Conservation (phyloP, 2,113 vertebrate species). For the Erythrocebus patas region DNA sequence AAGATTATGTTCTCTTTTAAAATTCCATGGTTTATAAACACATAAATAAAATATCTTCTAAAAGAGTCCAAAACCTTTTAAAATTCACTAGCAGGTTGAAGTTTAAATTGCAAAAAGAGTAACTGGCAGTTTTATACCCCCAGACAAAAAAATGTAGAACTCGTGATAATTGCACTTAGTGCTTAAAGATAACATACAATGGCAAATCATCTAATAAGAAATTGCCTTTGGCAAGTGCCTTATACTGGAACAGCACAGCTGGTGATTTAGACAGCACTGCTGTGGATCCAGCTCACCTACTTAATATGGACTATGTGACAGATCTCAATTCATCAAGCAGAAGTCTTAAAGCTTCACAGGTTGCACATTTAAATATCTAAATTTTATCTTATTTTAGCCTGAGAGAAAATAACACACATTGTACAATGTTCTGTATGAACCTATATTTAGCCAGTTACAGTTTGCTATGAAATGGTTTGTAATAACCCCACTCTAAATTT, state of each 20-base stretch:
- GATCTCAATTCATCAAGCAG: background rate
- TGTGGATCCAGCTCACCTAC: background rate
- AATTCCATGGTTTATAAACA: slow-evolving; percentile 6
- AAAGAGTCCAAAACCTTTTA: background rate
- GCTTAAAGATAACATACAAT: background rate
- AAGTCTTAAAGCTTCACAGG: background rate
- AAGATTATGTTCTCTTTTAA: background rate
- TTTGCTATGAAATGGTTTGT: background rate
- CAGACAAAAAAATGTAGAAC: background rate
- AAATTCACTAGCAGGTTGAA: background rate
- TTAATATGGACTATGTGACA: background rate
- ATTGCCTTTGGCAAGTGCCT: background rate
- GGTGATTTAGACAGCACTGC: background rate
- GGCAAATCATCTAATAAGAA: background rate
- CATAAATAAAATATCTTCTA: slow-evolving; percentile 27
- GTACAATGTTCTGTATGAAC: background rate
- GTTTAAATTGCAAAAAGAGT: slow-evolving; percentile 25
- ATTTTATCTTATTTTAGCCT: background rate
- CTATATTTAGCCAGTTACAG: background rate
- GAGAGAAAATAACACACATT: background rate
- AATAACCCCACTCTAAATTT: background rate
- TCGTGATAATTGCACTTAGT: background rate
- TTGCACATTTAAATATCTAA: background rate
- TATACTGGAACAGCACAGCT: background rate
- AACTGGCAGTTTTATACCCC: background rate